A percentile compares a stretch with the other conserved stretches of the same genome.
Conservation (phyloP, 2,113 vertebrate genomes). For the Nesoenas mayeri region DNA sequence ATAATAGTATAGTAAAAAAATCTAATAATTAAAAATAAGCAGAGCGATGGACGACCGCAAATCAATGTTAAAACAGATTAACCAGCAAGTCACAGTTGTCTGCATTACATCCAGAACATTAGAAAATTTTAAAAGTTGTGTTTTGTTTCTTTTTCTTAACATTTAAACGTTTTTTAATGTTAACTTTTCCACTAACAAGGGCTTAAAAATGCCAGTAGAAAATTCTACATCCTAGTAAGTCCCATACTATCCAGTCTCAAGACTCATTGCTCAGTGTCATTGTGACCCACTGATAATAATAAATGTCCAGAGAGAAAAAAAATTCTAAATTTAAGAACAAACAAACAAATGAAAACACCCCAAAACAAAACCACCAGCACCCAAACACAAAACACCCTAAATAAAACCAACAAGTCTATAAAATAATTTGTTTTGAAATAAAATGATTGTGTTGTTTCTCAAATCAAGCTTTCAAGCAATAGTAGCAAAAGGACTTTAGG, state of each 20-base stretch:
- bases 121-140: background rate
- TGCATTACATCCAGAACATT: background rate
- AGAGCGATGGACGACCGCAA: background rate
- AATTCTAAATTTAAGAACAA: background rate
- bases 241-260: background rate
- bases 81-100: background rate
- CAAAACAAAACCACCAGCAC: fast-evolving
- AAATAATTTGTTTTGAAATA: background rate
- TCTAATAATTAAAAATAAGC: background rate
- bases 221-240: background rate
- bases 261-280: background rate
- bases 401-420: background rate
- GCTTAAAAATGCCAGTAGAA: background rate
- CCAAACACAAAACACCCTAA: background rate
- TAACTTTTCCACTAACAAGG: background rate
- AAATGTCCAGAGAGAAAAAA: background rate
- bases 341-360: too few species aligned
- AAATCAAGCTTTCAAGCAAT: background rate
- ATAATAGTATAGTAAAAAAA: background rate
- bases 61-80: background rate
- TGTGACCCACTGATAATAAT: background rate
- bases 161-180: background rate
- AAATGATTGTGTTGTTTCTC: background rate
- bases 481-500: background rate
- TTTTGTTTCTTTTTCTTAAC: too few species aligned